Conservation (phyloP, 1,140 invertebrate species). For the Tribolium castaneum region DNA sequence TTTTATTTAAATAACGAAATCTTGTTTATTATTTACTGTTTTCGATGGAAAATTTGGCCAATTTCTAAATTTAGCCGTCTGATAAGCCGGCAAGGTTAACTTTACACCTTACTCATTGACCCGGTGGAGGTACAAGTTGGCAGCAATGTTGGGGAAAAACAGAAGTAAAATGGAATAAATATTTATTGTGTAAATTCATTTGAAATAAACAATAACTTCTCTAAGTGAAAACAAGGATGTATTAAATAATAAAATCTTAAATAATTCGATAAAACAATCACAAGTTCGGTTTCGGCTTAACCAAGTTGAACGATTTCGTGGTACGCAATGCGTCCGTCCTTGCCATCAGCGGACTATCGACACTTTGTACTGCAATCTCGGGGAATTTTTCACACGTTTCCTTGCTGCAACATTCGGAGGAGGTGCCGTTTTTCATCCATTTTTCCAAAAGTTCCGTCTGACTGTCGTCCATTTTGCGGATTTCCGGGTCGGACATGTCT, state of each 20-base stretch:
- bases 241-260: slow-evolving; percentile 30
- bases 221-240: not conserved
- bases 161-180: slow-evolving; percentile 11
- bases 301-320: slow-evolving; percentile 62
- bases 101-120: no score
- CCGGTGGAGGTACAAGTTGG: no score
- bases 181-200: slow-evolving; percentile 8
- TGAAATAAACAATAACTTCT: slow-evolving; percentile 20
- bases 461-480: not conserved
- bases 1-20: no score
- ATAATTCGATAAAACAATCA: slow-evolving; percentile 40
- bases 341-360: slow-evolving; percentile 53
- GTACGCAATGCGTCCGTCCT: slow-evolving; percentile 59
- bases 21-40: no score
- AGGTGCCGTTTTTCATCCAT: slow-evolving; percentile 54
- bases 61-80: no score
- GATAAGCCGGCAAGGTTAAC: no score
- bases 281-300: slow-evolving; percentile 56
- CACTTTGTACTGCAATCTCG: slow-evolving; percentile 8
- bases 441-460: slow-evolving; percentile 55
- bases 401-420: slow-evolving; percentile 40
- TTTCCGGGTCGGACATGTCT: not conserved
- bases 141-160: not conserved
- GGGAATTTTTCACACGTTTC: slow-evolving; percentile 35
- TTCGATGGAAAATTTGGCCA: no score